Evolutionary conservation across 1,140 invertebrate species (phyloP), one percentile per base, ranked within the genome.

Genomic region (Euura saliciscinereae): DNA sequence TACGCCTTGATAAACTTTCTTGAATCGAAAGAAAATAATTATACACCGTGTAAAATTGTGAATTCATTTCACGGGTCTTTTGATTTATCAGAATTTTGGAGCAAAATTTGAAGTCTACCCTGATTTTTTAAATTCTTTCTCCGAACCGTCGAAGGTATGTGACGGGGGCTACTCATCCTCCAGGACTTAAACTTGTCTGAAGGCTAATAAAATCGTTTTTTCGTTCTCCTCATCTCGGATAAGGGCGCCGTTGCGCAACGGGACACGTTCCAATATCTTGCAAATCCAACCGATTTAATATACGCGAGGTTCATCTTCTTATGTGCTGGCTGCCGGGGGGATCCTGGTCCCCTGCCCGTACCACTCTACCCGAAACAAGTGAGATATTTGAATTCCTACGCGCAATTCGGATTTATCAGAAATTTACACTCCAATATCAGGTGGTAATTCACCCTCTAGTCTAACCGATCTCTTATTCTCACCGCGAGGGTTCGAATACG

Each of bases 391-490:
- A 59, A 59, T 59, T 59, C 51, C 51, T 11, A 59, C 51, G 51
- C 51, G 51, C 51, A 59, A 59, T 59, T 59, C 51, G 51, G 51
- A 59, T 59, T 59, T 59, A 59, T 3, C 51, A 8, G 51, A 59
- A 59, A 59, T 59, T 59, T 59, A 59, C 51, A 59, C 51, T 59
- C 51, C 51, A 59, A 59, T 59, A 59, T 59, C 59, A 10, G 8
- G 28, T 28, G 28, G 59, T 64, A 13, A 13, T 10, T 64, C 59
- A 10, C 59, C 59, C 59, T 13, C 8, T 10, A 13, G 59, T 10
- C 8, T 64, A 77, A 71, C 78, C 28, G 28, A 28, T 28, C 28
- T 28, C 28, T 28, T 28, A 28, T 28, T 28, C 28, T 28, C 28
- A 28, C 28, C 28, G 28, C 28, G 28, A 28, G 28, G 28, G 28